A percentile compares a stretch with the other conserved stretches of the same genome.
Evolutionary conservation across 2,113 vertebrate genomes (phyloP).

Genomic region (Dipodomys spectabilis): DNA sequence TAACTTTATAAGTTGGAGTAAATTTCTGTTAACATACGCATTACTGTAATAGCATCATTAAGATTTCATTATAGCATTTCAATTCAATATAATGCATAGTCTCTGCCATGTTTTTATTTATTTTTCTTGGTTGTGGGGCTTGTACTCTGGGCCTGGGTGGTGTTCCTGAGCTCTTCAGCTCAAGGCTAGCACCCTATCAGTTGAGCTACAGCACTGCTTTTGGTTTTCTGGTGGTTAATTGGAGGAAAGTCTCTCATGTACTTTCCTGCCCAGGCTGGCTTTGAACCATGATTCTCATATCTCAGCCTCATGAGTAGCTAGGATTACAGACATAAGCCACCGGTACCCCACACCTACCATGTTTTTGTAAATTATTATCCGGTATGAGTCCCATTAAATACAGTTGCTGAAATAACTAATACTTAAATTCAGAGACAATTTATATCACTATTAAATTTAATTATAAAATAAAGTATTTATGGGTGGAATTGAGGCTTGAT

Average conservation of each 20-base stretch:
- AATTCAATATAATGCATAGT: constrained; percentile 84
- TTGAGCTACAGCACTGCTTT: too few species aligned
- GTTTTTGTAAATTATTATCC: constrained; percentile 89
- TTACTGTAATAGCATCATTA: constrained; percentile 89
- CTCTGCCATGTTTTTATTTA: constrained; percentile 86
- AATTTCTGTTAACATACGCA: constrained; percentile 87
- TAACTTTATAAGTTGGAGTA: constrained; percentile 75
- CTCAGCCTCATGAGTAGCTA: too few species aligned
- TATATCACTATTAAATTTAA: constrained; percentile 92
- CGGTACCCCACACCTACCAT: constrained; percentile 62
- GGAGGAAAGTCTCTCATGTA: too few species aligned
- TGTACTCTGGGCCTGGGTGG: too few species aligned
- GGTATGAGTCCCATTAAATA: constrained; percentile 90
- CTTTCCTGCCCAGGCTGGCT: too few species aligned
- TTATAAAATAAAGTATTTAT: constrained; percentile 88
- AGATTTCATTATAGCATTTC: constrained; percentile 89
- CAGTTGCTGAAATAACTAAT: constrained; percentile 91
- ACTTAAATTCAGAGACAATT: constrained; percentile 90
- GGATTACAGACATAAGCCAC: too few species aligned
- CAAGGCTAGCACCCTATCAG: too few species aligned
- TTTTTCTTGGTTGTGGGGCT: too few species aligned
- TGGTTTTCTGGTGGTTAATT: too few species aligned
- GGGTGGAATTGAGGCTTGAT: constrained; percentile 90
- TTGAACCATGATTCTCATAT: too few species aligned
- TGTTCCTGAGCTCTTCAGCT: too few species aligned